Evolutionary conservation across 2,113 vertebrate genomes (phyloP), one percentile per base, ranked within the genome.

Genomic region (Pristiophorus japonicus): DNA sequence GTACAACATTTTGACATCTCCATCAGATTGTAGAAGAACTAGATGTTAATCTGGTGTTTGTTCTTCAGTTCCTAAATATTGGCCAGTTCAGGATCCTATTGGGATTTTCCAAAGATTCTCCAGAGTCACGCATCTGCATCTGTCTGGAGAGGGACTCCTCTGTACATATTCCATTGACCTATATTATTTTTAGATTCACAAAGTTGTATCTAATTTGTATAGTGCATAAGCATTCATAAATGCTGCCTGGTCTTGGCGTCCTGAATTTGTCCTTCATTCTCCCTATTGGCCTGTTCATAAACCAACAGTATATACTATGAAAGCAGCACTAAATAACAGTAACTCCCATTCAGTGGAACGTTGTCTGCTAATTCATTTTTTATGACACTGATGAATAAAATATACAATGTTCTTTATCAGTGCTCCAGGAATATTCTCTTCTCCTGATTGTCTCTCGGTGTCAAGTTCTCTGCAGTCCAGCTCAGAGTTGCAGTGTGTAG

Each of bases 331-430:
- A 88, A 88, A 88, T 55, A 62, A 42, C 62, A 1, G n/a, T 63
- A 62, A 22, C 90, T 65, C 34, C 16, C 90, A 93, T 93, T 93
- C 90, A 93, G 90, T 42, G 16, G 22, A 93, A 65, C 65, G 90
- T 65, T 42, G 16, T 62, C 90, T 42, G 62, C n/a, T 93, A 65
- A 93, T 93, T 93, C 62, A 93, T 93, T 93, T 93, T 93, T 93
- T 38, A 93, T 93, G 90, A 42, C 16, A 47, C 59, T 42, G 34
- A 62, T 93, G 59, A 93, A 93, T 93, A 65, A 93, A 93, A 93
- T 93, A 93, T 93, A 38, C 18, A 93, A 93, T 10, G 7, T 93
- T 93, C 90, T 93, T 93, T 66, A 66, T 93, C 90, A 93, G 62
- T 42, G 90, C 59, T 20, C 7, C 62, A 65, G 62, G n/a, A 65